A percentile compares a stretch with the other conserved stretches of the same genome.
phyloP scores from a whole-genome alignment of 2,113 vertebrate genomes.

The Pyrgilauda ruficollis region DNA sequence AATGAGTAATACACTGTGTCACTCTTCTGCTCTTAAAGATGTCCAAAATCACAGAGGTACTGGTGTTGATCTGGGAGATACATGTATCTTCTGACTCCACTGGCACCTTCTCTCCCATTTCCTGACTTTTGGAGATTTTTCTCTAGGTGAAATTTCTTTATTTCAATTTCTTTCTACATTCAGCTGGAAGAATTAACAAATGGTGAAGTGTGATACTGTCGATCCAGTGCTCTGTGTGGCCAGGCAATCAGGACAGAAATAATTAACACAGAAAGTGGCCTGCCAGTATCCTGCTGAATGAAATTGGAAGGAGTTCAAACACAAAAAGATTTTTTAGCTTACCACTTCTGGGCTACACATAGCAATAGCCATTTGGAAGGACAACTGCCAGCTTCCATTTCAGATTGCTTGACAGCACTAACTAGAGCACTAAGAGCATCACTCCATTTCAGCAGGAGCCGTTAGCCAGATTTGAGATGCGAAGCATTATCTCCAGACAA shows the following conservation, averaged over 20 bases:
- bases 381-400: conserved; percentile 75
- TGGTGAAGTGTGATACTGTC: conserved; percentile 66
- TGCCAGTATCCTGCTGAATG: conserved; percentile 78
- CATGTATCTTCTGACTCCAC: conserved; percentile 12
- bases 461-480: background rate
- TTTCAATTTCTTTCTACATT: conserved; percentile 62
- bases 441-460: background rate
- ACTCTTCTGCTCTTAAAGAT: conserved; percentile 32
- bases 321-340: conserved; percentile 77
- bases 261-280: conserved; percentile 75
- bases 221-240: conserved; percentile 69
- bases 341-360: conserved; percentile 69
- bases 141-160: conserved; percentile 57
- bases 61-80: conserved; percentile 6
- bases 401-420: conserved; percentile 66
- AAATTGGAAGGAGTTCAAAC: conserved; percentile 77
- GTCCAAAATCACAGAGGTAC: conserved; percentile 5
- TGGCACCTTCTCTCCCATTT: background rate
- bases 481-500: background rate
- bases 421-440: conserved; percentile 61
- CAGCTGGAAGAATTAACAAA: conserved; percentile 71
- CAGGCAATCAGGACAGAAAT: conserved; percentile 78
- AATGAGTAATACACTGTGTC: conserved; percentile 31
- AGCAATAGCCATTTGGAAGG: conserved; percentile 75
- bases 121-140: conserved; percentile 43